Evolutionary conservation across 1,140 invertebrate species (phyloP).

Genomic region (Aphis gossypii): DNA sequence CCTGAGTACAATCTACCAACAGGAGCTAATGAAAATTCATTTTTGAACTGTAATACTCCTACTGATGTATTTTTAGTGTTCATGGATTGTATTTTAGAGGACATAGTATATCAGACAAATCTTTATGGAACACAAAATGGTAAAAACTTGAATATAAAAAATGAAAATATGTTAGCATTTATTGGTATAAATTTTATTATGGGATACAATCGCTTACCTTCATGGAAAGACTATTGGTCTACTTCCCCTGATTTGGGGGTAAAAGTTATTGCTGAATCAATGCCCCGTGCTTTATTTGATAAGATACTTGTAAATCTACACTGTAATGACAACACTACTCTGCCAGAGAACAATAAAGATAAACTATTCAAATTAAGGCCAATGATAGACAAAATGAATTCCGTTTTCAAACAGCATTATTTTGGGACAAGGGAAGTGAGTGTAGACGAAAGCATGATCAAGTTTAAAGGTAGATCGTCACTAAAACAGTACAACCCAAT

Average conservation of each 20-base stretch:
- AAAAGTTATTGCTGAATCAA: neutral
- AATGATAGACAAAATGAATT: neutral
- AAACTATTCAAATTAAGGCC: neutral
- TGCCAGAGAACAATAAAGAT: neutral
- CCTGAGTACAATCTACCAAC: no score
- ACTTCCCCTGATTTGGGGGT: neutral
- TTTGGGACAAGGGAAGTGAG: constrained; percentile 56
- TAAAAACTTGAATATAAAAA: no score
- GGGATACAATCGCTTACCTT: no score
- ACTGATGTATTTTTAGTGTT: no score
- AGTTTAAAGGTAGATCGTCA: constrained; percentile 59
- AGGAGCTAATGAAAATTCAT: no score
- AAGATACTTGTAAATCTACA: neutral
- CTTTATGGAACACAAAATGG: no score
- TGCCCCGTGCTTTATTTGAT: neutral
- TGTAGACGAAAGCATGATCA: constrained; percentile 58
- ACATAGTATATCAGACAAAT: no score
- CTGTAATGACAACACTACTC: neutral
- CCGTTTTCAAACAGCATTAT: constrained; percentile 59
- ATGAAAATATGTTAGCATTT: no score
- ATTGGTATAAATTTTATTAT: no score
- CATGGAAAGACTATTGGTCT: neutral
- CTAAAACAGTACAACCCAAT: constrained; percentile 63
- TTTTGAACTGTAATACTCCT: no score
- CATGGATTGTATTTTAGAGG: no score